Percentiles rank a stretch among this genome's conserved stretches.
Conservation (phyloP, 2,888 invertebrate species). For the Crioceris asparagi region DNA sequence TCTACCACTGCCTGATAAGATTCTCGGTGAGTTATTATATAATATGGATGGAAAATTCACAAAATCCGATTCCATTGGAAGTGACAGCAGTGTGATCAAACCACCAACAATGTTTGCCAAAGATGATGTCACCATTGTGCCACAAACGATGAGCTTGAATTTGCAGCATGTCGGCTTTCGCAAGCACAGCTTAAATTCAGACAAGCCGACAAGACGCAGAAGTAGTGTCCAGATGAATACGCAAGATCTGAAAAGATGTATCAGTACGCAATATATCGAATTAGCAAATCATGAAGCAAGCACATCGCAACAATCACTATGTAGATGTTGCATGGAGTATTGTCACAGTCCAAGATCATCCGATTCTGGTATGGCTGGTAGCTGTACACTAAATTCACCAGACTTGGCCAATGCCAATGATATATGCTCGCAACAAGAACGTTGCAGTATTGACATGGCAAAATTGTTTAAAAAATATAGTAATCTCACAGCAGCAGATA, state of each 20-base stretch:
- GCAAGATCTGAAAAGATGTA: constrained; percentile 29
- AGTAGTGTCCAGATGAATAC: constrained; percentile 32
- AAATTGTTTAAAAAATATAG: constrained; percentile 26
- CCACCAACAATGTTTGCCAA: constrained; percentile 50
- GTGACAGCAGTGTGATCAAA: constrained; percentile 33
- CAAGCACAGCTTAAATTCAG: constrained; percentile 49
- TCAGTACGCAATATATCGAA: constrained; percentile 41
- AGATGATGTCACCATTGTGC: constrained; percentile 12
- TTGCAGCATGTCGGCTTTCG: constrained; percentile 32
- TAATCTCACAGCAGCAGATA: constrained; percentile 20
- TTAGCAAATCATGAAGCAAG: constrained; percentile 12
- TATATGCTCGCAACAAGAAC: constrained; percentile 19
- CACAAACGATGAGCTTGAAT: constrained; percentile 22
- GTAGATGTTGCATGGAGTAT: constrained; percentile 27
- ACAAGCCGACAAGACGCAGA: constrained; percentile 41
- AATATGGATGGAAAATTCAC: constrained; percentile 34
- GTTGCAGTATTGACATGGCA: constrained; percentile 26
- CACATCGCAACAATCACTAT: constrained; percentile 20
- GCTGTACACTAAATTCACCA: constrained; percentile 63
- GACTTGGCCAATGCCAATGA: constrained; percentile 41
- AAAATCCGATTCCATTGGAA: constrained; percentile 27
- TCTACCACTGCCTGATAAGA: constrained; percentile 41
- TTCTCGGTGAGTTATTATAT: constrained; percentile 45
- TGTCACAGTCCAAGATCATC: constrained; percentile 64
- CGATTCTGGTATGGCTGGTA: constrained; percentile 78